Evolutionary conservation across 2,797 vertebrate genomes (phyloP).

Genomic region (Malacoraja senta): DNA sequence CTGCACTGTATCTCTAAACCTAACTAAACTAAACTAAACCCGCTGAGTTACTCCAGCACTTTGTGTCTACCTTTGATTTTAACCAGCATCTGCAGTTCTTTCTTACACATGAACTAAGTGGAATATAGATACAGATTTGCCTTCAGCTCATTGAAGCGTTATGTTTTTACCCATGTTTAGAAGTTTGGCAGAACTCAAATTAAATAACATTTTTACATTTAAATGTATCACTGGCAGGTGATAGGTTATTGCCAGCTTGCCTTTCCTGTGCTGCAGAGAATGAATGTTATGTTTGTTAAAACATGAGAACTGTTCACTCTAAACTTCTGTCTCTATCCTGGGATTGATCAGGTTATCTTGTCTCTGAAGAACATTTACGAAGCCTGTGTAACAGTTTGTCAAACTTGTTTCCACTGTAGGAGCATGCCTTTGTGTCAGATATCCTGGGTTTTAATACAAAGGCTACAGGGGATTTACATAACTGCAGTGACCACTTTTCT

Average conservation of each 20-base stretch:
- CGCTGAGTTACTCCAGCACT: too few relatives aligned
- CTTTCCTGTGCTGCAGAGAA: neutral
- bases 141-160: neutral
- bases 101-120: neutral
- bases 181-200: neutral
- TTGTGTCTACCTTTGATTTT: too few relatives aligned
- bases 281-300: neutral
- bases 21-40: too few relatives aligned
- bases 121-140: neutral
- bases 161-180: neutral
- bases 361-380: neutral
- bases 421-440: neutral
- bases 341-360: conserved; percentile 14
- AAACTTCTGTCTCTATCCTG: neutral
- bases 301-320: neutral
- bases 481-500: neutral
- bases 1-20: too few relatives aligned
- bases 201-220: neutral
- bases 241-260: neutral
- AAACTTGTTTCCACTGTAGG: neutral
- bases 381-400: neutral
- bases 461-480: neutral
- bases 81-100: too few relatives aligned
- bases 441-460: neutral
- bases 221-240: neutral